Conservation (phyloP, 2,888 invertebrate species). For the Chaetogeoica ovagalla region DNA sequence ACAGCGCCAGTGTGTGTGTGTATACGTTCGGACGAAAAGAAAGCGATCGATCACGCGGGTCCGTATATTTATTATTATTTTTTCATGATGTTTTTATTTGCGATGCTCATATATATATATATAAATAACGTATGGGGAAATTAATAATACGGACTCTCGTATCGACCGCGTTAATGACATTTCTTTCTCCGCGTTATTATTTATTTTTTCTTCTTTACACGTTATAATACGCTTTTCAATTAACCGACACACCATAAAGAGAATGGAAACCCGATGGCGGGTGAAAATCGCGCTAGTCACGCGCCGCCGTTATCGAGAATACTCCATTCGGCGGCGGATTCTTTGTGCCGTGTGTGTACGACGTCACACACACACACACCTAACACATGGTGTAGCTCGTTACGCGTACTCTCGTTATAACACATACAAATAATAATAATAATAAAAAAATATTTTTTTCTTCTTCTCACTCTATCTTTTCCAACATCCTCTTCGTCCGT, state of each 20-base stretch:
- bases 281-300: constrained; percentile 51
- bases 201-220: neutral
- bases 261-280: constrained; percentile 51
- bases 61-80: neutral
- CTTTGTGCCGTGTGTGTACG: constrained; percentile 24
- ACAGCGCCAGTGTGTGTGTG: neutral
- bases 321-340: constrained; percentile 17
- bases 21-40: constrained; percentile 30
- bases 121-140: neutral
- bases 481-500: neutral
- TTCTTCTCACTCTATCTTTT: neutral
- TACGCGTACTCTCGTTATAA: constrained; percentile 45
- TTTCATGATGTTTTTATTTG: constrained; percentile 48
- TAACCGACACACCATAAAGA: constrained; percentile 53
- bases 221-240: constrained; percentile 50
- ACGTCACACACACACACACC: too few relatives aligned
- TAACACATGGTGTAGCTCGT: constrained; percentile 32
- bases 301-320: constrained; percentile 41
- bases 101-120: constrained; percentile 16
- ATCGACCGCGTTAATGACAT: constrained; percentile 33
- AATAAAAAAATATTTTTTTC: constrained; percentile 17
- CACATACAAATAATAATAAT: too few relatives aligned
- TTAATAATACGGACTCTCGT: neutral
- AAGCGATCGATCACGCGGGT: constrained; percentile 47
- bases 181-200: constrained; percentile 38